Percentiles rank a stretch among this genome's conserved stretches.
Conservation (phyloP, 1,140 invertebrate genomes). For the Aplysia californica region DNA sequence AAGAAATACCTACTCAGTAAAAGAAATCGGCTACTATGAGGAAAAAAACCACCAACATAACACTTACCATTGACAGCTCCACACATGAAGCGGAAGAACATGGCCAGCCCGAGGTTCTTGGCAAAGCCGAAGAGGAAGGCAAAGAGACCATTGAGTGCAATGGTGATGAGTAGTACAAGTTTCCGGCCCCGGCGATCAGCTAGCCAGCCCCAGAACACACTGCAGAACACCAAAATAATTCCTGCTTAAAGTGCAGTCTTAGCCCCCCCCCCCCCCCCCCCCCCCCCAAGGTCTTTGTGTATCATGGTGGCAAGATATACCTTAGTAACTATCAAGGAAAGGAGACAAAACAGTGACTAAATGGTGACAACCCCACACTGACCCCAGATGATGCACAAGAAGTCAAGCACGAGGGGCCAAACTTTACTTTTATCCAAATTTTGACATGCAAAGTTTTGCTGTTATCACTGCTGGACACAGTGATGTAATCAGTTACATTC, state of each 20-base stretch:
- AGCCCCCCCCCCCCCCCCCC: neutral
- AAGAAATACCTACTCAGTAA: too few species aligned
- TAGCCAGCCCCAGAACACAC: slow-evolving; percentile 63
- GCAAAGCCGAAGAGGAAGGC: slow-evolving; percentile 59
- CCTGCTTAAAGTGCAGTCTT: neutral
- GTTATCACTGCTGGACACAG: too few species aligned
- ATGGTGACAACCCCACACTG: neutral
- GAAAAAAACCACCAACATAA: neutral
- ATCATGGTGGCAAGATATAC: too few species aligned
- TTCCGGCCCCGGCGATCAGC: slow-evolving; percentile 55
- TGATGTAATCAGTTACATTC: too few species aligned
- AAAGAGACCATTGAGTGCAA: slow-evolving; percentile 48
- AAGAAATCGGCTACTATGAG: too few species aligned
- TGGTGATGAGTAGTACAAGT: slow-evolving; percentile 50
- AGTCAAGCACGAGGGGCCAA: too few species aligned
- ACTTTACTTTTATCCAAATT: too few species aligned
- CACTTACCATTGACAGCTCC: slow-evolving; percentile 57
- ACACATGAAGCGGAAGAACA: slow-evolving; percentile 51
- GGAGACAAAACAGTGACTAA: neutral
- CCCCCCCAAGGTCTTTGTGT: too few species aligned
- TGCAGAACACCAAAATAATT: neutral
- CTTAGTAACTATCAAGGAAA: neutral
- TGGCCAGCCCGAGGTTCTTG: slow-evolving; percentile 45
- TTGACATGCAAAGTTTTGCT: too few species aligned
- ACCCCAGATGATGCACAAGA: neutral